Evolutionary conservation across 2,797 vertebrate genomes (phyloP).

Genomic region (Cryptoprocta ferox): DNA sequence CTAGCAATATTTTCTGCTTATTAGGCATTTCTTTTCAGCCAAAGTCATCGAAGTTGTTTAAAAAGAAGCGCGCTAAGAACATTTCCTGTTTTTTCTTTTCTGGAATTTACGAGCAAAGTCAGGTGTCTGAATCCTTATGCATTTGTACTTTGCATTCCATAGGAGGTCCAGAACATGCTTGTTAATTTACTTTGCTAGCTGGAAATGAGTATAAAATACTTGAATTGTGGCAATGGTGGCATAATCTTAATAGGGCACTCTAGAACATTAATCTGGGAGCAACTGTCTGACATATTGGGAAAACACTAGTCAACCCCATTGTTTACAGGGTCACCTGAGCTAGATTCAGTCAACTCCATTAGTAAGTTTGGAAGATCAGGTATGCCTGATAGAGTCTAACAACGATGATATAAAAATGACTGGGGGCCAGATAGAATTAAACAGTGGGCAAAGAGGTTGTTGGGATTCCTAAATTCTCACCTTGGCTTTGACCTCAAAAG

Average conservation of each 20-base stretch:
- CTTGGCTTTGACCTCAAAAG: neutral
- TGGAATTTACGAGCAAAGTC: constrained; percentile 12
- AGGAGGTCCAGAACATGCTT: neutral
- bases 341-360: neutral
- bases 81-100: neutral
- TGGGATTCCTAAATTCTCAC: neutral
- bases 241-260: neutral
- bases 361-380: neutral
- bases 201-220: neutral
- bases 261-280: neutral
- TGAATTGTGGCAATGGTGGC: neutral
- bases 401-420: neutral
- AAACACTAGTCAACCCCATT: neutral
- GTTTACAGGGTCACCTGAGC: neutral
- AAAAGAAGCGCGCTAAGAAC: neutral
- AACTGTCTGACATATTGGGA: rapidly evolving
- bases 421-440: neutral
- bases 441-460: neutral
- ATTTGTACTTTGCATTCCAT: neutral
- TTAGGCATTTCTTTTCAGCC: neutral
- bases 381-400: neutral
- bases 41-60: constrained; percentile 33
- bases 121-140: neutral
- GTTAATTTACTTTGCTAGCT: neutral
- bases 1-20: constrained; percentile 19